phyloP scores from a whole-genome alignment of 2,113 vertebrate species.

The Eurypyga helias region DNA sequence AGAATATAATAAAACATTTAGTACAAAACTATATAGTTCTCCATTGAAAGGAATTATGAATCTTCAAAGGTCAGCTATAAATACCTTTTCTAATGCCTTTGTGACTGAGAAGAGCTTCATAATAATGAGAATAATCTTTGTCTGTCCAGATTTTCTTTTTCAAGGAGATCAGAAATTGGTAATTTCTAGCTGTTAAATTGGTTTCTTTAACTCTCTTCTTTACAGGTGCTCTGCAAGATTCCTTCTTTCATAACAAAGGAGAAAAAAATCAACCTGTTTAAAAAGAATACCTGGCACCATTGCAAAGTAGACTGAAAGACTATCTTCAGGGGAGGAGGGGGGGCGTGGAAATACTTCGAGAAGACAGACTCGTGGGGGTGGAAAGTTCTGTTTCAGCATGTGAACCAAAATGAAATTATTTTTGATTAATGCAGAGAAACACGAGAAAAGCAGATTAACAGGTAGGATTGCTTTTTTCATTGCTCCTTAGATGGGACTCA shows the following conservation, averaged over 20 bases:
- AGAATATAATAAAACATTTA: constrained; percentile 19
- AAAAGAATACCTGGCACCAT: neutral
- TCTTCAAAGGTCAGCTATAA: constrained; percentile 78
- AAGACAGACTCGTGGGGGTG: neutral
- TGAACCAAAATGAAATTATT: neutral
- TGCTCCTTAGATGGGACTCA: neutral
- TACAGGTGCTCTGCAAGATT: neutral
- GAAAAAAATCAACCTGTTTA: neutral
- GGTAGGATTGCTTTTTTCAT: neutral
- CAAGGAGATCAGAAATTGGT: neutral
- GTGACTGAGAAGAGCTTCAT: constrained; percentile 26
- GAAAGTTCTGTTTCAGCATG: neutral
- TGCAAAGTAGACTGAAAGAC: neutral
- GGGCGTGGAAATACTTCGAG: neutral
- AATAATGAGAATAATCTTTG: constrained; percentile 54
- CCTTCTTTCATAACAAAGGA: neutral
- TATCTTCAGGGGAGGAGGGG: neutral
- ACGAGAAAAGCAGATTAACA: neutral
- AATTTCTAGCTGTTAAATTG: neutral
- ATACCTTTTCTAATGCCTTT: constrained; percentile 67
- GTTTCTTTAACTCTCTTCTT: neutral
- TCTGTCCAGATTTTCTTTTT: constrained; percentile 50
- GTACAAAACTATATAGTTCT: constrained; percentile 41
- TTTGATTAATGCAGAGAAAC: neutral
- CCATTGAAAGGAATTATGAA: constrained; percentile 52